A percentile compares a stretch with the other conserved stretches of the same genome.
These are phyloP conservation scores for Neotoma lepida DNA, from an alignment of 2,113 vertebrate genomes.

Conservation along the genomic window DNA sequence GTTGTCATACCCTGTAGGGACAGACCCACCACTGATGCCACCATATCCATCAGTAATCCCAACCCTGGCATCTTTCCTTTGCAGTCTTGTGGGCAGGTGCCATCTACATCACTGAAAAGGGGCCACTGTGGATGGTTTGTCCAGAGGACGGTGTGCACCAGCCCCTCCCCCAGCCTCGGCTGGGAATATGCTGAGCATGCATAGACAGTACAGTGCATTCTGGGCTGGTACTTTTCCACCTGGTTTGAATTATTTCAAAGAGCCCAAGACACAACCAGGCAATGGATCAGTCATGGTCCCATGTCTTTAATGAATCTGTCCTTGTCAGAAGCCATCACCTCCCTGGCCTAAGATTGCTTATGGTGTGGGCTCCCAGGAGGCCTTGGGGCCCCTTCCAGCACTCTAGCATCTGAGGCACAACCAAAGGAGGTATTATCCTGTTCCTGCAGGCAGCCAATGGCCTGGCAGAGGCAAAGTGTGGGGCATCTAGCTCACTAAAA, in stretches of 20 bases:
- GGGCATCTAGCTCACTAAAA: too few relatives aligned
- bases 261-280: not conserved
- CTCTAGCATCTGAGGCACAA: not conserved
- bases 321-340: not conserved
- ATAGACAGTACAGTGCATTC: fast-evolving
- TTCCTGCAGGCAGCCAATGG: not conserved
- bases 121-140: not conserved
- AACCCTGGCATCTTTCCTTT: not conserved
- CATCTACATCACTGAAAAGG: not conserved
- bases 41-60: fast-evolving
- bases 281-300: not conserved
- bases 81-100: too few relatives aligned
- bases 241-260: not conserved
- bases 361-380: fast-evolving
- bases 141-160: fast-evolving
- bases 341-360: not conserved
- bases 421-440: not conserved
- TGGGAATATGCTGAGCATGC: not conserved
- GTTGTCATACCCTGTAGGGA: not conserved
- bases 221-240: not conserved
- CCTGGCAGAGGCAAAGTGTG: not conserved
- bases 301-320: not conserved
- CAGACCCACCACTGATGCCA: not conserved
- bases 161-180: not conserved
- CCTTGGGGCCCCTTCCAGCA: fast-evolving